Percentiles rank a stretch among this genome's conserved stretches.
Conservation (phyloP, 2,113 vertebrate species). For the Sula dactylatra region DNA sequence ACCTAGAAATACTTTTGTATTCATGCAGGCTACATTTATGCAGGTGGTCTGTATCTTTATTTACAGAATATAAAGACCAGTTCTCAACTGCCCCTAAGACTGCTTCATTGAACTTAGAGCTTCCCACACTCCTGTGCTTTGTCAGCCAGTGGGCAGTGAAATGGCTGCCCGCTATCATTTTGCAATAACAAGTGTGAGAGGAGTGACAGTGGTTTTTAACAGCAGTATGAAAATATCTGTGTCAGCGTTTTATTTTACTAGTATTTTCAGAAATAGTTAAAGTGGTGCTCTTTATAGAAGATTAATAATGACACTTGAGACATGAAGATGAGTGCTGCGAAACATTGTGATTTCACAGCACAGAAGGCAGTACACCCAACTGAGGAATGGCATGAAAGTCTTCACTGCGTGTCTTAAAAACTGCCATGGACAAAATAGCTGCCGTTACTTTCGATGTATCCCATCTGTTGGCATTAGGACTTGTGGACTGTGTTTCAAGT, state of each 20-base stretch:
- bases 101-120: not conserved
- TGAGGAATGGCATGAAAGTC: not conserved
- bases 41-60: not conserved
- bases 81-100: not conserved
- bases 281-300: not conserved
- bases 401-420: not conserved
- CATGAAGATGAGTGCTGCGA: not conserved
- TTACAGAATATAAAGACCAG: not conserved
- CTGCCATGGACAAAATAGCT: not conserved
- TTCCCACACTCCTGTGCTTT: rapidly evolving
- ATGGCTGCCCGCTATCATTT: not conserved
- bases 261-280: not conserved
- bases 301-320: not conserved
- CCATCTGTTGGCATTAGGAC: not conserved
- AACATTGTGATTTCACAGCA: not conserved
- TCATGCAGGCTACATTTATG: not conserved
- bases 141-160: not conserved
- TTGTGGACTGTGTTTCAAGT: not conserved
- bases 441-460: not conserved
- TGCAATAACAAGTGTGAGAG: not conserved
- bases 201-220: not conserved
- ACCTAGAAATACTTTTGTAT: not conserved
- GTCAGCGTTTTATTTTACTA: not conserved
- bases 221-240: not conserved
- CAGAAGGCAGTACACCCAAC: not conserved